Base-by-base conservation (phyloP, 2,888 invertebrate genomes). In the Polymixis flavicincta region DNA sequence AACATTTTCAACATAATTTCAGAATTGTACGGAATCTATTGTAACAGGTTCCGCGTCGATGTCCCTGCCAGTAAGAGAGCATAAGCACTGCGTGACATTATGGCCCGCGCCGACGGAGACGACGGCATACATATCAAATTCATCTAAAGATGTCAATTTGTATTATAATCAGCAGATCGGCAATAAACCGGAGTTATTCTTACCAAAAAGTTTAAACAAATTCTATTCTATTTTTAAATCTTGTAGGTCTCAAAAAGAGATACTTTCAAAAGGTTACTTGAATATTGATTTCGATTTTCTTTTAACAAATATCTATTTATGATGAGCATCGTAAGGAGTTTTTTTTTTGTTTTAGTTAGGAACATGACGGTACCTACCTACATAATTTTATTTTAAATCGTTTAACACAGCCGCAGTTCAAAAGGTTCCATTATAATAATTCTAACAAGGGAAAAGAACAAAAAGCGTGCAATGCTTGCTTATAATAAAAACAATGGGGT, bases 401-500 rank as follows among this genome's bases (percentile, higher is more conserved):
- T 89, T 91, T 87, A 86, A 85, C 80, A 74, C 86, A 87, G 65
- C 79, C 82, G 85, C 87, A 86, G 88, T 91, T 90, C 89, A 91
- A 92, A 92, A 90, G 90, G 90, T 88, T 88, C 90, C 88, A 93
- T 93, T 93, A 93, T 93, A 90, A 93, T 94, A 93, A 93, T 93
- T 92, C 88, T 89, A 92, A 93, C 89, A 87, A 90, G 89, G 88
- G 88, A 84, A 89, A 91, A 90, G 90, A 91, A 92, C 91, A 92
- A 93, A 93, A 93, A 91, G 87, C 87, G 86, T 85, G 89, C 92
- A 89, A 91, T 91, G 91, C 90, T 90, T 91, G 92, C 90, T 92
- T 92, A 93, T 93, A 93, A 94, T 93, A 93, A 93, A 94, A 93
- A 94, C 94, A 95, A 94, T 93, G 91, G 90, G 85, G 77, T 86